Base-by-base conservation (phyloP, 2,113 vertebrate species). In the Anser brachyrhynchus region DNA sequence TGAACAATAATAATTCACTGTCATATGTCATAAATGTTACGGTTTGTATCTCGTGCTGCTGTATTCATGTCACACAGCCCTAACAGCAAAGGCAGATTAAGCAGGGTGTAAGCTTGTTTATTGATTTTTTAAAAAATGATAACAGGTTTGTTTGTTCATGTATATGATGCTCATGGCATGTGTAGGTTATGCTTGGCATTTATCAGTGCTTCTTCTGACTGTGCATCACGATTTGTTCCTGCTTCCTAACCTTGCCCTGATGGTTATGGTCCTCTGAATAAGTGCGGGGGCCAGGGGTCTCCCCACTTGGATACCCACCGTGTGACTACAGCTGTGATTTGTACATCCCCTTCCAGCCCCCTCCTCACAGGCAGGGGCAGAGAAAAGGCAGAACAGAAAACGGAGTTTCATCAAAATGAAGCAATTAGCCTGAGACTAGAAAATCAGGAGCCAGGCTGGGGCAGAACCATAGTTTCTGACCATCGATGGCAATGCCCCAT, bases 171-270 rank as follows among this genome's bases (percentile, higher is more conserved):
- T 82, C 12, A 2, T 11, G 39, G 33, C 33, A 6, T 4, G 5
- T 17, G 31, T 39, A 15, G 23, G n/a, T n/a, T 59, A 26, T 43
- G 8, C 65, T 37, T 54, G 59, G 14, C 9, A 9, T 73, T 73
- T 58, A 15, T 37, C 49, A 19, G 17, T 16, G 6, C 35, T 12
- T 41, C 69, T 75, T 84, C 73, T 37, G 67, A 31, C 52, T 0
- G 1, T 3, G 5, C 22, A 29, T 43, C 67, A 69, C 0, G 5
- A 7, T 72, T 51, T 0, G 0, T 64, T 70, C 49, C 66, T 44
- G 0, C 49, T 85, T 78, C 39, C 61, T 41, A 74, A 44, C 31
- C 7, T 49, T 70, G 31, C 37, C n/a, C 39, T 51, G 17, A 31
- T 44, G 31, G 11, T 59, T 70, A 33, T 0, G 1, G 28, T 71